Evolutionary conservation across 2,797 vertebrate species (phyloP).

Genomic region (Vireo griseus): DNA sequence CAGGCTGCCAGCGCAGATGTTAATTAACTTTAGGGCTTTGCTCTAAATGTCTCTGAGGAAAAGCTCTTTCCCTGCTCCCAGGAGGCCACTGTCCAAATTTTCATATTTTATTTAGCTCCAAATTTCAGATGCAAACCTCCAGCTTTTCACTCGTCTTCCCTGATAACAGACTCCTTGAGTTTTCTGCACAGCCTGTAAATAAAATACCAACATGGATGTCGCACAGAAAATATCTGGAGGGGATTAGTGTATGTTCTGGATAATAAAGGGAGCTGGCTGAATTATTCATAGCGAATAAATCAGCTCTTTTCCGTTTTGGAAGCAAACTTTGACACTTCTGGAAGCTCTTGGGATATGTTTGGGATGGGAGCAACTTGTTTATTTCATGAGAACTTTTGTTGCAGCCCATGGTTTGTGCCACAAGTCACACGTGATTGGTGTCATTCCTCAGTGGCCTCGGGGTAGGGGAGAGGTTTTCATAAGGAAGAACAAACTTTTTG

Average conservation of each 20-base stretch:
- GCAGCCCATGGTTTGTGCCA: not conserved
- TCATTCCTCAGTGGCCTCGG: not conserved
- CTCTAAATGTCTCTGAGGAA: slow-evolving; percentile 41
- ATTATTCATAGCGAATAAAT: slow-evolving; percentile 53
- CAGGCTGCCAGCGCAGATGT: not conserved
- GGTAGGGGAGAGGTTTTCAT: not conserved
- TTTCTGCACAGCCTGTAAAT: slow-evolving; percentile 28
- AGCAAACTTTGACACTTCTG: not conserved
- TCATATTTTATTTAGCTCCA: slow-evolving; percentile 1
- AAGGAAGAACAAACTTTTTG: not conserved
- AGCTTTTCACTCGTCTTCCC: not conserved
- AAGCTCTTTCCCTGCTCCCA: not conserved
- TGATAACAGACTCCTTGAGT: slow-evolving; percentile 16
- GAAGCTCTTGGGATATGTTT: not conserved
- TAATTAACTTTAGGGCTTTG: slow-evolving; percentile 56
- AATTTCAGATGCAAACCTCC: not conserved
- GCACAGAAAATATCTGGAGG: slow-evolving; percentile 50
- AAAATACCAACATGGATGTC: slow-evolving; percentile 37
- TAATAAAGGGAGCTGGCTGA: slow-evolving; percentile 40
- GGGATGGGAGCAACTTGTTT: not conserved
- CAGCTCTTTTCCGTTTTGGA: not conserved
- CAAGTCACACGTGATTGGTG: not conserved
- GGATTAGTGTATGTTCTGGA: slow-evolving; percentile 35
- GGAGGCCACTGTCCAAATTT: slow-evolving; percentile 13
- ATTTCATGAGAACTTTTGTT: not conserved